Base-by-base conservation (phyloP, 2,888 invertebrate species). In the Scaptomyza parva region DNA sequence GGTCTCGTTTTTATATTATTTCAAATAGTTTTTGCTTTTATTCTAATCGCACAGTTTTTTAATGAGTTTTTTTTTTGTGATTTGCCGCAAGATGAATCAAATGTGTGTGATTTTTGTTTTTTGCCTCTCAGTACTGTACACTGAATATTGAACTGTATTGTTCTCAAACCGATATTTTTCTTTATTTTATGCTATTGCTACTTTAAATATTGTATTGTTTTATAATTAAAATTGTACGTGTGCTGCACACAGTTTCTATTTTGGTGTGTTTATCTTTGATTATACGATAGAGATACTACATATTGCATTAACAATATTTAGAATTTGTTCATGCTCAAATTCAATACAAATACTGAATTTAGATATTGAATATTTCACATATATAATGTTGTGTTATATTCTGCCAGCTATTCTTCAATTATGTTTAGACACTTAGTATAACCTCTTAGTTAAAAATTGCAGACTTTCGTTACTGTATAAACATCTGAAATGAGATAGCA, bases 121-220 rank as follows among this genome's bases (percentile, higher is more conserved):
- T 28, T 30, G 28, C 45, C 37, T 47, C 40, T 47, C 48, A 59
- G 20, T 55, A 48, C 44, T 70, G 24, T 70, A 76, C 63, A 76
- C 50, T 33, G 54, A 71, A 51, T 35, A 28, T 61, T 76, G 44
- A 70, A 76, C 48, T 53, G 54, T 39, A 41, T 54, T 72, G 58
- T 54, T 76, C 43, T 76, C 52, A 76, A 72, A 72, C 72, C 72
- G 71, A 76, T 76, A 63, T 63, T 70, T 20, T 53, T 64, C 24
- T 41, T 54, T 59, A 55, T 48, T 43, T 30, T 24, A 30, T 41
- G 33, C 22, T 67, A 51, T 68, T 51, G 51, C 37, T 76, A 55
- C 37, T 33, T 58, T 17, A 17, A 52, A 50, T 57, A 63, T 71
- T 37, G 17, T 43, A 71, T 52, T 43, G 41, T 35, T 33, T 60